These are phyloP conservation scores for Rhinolophus sinicus DNA, from an alignment of 2,113 vertebrate species.

Conservation along the genomic window DNA sequence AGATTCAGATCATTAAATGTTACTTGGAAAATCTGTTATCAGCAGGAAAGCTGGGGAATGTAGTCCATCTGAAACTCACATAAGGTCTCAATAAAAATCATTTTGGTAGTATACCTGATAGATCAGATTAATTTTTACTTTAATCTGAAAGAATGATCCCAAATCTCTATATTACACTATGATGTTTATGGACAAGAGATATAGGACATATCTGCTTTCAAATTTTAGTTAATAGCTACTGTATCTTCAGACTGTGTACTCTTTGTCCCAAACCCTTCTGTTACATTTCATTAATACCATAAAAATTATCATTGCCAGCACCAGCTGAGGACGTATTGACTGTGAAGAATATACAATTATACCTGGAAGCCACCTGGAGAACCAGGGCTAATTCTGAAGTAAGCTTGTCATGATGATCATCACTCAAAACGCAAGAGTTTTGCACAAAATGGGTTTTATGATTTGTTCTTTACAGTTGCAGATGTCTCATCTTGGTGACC, in stretches of 20 bases:
- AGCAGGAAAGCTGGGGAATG: neutral
- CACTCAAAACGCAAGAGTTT: neutral
- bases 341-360: neutral
- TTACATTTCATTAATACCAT: neutral
- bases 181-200: neutral
- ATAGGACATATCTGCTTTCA: neutral
- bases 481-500: neutral
- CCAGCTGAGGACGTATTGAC: neutral
- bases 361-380: neutral
- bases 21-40: slow-evolving; percentile 8
- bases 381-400: neutral
- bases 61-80: neutral
- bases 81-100: neutral
- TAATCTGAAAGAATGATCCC: neutral
- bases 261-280: neutral
- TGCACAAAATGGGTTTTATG: neutral
- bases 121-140: neutral
- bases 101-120: neutral
- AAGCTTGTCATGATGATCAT: neutral
- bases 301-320: neutral
- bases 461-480: neutral
- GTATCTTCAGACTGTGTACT: neutral
- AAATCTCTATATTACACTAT: neutral
- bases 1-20: slow-evolving; percentile 2
- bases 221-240: neutral